These are phyloP conservation scores for Cyclopterus lumpus DNA, from an alignment of 2,797 vertebrate species.

Conservation along the genomic window DNA sequence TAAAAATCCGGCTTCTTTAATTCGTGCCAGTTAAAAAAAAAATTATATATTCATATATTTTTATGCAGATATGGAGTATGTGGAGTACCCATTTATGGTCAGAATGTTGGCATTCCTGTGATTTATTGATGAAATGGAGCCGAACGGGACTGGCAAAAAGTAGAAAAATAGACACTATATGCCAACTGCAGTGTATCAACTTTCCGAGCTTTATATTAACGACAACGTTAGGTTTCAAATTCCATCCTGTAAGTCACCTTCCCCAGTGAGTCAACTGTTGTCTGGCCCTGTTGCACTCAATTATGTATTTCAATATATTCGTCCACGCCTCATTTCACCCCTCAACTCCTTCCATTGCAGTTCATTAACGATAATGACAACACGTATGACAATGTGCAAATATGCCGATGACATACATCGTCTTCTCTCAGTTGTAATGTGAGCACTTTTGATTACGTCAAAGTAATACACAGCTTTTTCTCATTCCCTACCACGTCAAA, in stretches of 20 bases:
- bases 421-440: no score
- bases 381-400: not conserved
- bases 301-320: not conserved
- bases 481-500: not conserved
- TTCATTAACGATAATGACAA: not conserved
- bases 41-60: no score
- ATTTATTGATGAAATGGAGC: not conserved
- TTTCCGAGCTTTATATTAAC: not conserved
- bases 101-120: not conserved
- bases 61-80: not conserved
- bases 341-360: not conserved
- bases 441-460: not conserved
- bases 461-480: not conserved
- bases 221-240: not conserved
- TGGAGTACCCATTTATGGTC: not conserved
- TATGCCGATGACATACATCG: no score
- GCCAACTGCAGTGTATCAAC: not conserved
- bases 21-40: not conserved
- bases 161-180: not conserved
- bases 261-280: slow-evolving; percentile 1
- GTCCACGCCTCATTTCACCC: not conserved
- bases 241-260: not conserved
- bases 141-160: not conserved
- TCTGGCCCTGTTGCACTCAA: not conserved
- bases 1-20: not conserved